Evolutionary conservation across 2,797 vertebrate genomes (phyloP).

Genomic region (Etheostoma nigrum): DNA sequence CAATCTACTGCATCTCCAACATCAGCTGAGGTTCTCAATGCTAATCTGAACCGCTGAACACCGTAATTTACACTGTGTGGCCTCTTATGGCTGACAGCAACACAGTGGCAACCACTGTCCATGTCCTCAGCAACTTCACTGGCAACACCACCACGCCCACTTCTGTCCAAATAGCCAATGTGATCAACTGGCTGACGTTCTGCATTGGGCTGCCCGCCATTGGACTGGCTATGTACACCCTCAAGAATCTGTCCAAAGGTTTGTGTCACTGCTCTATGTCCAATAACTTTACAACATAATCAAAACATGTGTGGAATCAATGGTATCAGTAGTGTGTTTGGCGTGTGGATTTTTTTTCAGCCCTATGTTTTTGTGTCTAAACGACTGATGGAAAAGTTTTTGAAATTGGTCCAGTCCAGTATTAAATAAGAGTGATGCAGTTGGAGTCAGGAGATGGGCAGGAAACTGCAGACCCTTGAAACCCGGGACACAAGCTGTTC

Average conservation of each 20-base stretch:
- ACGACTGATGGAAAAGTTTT: too few species aligned
- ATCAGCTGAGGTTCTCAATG: slow-evolving; percentile 3
- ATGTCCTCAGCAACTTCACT: not conserved
- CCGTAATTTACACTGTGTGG: slow-evolving; percentile 25
- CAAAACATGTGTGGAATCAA: too few species aligned
- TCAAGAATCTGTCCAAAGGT: slow-evolving; percentile 77
- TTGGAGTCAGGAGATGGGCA: too few species aligned
- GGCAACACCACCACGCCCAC: not conserved
- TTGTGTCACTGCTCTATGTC: slow-evolving; percentile 6
- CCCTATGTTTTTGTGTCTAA: too few species aligned
- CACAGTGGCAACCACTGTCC: not conserved
- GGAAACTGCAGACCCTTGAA: too few species aligned
- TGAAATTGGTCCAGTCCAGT: too few species aligned
- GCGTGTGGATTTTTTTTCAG: too few species aligned
- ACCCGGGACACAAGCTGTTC: too few species aligned
- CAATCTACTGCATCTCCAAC: not conserved
- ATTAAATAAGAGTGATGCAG: too few species aligned
- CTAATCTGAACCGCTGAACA: slow-evolving; percentile 48
- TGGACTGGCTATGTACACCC: slow-evolving; percentile 73
- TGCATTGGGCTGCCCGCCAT: slow-evolving; percentile 74
- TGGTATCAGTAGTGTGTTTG: too few species aligned
- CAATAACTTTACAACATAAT: too few species aligned
- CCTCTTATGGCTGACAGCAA: slow-evolving; percentile 53
- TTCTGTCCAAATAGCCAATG: slow-evolving; percentile 31
- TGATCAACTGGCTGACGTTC: slow-evolving; percentile 76